Base-by-base conservation (phyloP, 2,888 invertebrate genomes). In the Drosophila subsilvestris region DNA sequence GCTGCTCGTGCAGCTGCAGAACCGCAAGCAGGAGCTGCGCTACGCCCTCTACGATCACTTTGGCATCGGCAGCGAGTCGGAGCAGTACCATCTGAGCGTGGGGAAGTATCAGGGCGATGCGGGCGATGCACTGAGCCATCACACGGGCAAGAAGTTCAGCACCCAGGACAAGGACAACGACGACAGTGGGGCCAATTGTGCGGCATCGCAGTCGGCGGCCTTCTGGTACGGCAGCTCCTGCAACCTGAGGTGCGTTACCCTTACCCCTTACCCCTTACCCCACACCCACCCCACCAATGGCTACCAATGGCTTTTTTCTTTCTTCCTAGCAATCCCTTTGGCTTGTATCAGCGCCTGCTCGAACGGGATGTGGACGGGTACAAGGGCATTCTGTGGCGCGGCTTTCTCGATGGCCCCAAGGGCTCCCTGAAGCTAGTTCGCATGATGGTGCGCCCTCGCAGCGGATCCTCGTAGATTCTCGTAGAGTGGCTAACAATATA, bases 301-400 rank as follows among this genome's bases (percentile, higher is more conserved):
- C 7, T 14, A 56, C 8, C n/a, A 29, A 17, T 48, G n/a, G n/a
- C n/a, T 18, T 6, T 9, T 9, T 18, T 25, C 17, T 29, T 37
- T 7, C n/a, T n/a, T 14, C 14, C 6, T 7, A 84, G 85, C 55
- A 86, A 86, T 66, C 88, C 79, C 6, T 86, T 86, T 27, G 85
- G 85, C 3, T 32, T 79, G 0, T 86, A 81, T 51, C 88, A 86
- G 50, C 78, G 66, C 1, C 54, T 48, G 1, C 55, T 87, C 0
- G 78, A 76, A 4, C 79, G 88, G 12, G 83, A 86, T 58, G 45
- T 75, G 6, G 78, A 83, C 56, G 74, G 65, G 3, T 88, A 57
- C 18, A 78, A 74, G 55, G 85, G 85, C 27, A 86, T 86, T 6
- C 25, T 86, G 45, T 86, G 85, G 88, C 74, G 51, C 1, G 88